These are phyloP conservation scores for Melanotaenia nigrans DNA, from an alignment of 2,797 vertebrate species.

Conservation along the genomic window DNA sequence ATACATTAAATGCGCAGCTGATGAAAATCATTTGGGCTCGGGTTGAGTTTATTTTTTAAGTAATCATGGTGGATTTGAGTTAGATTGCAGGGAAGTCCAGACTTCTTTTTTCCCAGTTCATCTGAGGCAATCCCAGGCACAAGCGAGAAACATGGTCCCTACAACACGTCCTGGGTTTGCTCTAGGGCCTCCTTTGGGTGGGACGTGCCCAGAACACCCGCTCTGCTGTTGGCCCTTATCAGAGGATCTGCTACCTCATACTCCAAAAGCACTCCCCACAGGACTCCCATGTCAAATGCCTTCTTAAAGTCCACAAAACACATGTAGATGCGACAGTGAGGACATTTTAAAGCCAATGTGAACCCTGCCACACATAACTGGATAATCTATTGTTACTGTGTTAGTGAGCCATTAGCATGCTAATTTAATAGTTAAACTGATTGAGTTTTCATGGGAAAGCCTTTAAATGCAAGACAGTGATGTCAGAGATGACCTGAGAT, in stretches of 20 bases:
- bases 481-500: slow-evolving; percentile 49
- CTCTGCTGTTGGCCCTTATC: neutral
- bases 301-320: neutral
- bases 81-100: neutral
- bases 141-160: neutral
- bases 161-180: too few relatives aligned
- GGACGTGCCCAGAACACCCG: too few relatives aligned
- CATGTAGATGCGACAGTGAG: neutral
- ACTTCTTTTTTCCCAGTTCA: neutral
- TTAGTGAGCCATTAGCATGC: slow-evolving; percentile 41
- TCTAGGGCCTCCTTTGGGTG: neutral
- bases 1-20: slow-evolving; percentile 96
- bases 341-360: slow-evolving; percentile 23
- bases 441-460: slow-evolving; percentile 47
- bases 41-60: slow-evolving; percentile 15
- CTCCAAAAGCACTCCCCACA: too few relatives aligned
- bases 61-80: too few relatives aligned
- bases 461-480: slow-evolving; percentile 40
- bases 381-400: slow-evolving; percentile 50
- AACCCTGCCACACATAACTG: slow-evolving; percentile 32
- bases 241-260: neutral
- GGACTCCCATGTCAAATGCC: too few relatives aligned
- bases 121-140: neutral
- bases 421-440: slow-evolving; percentile 54
- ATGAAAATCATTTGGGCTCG: slow-evolving; percentile 76